Percentiles rank a stretch among this genome's conserved stretches.
Conservation (phyloP, 2,888 invertebrate species). For the Diplazon laetatorius region DNA sequence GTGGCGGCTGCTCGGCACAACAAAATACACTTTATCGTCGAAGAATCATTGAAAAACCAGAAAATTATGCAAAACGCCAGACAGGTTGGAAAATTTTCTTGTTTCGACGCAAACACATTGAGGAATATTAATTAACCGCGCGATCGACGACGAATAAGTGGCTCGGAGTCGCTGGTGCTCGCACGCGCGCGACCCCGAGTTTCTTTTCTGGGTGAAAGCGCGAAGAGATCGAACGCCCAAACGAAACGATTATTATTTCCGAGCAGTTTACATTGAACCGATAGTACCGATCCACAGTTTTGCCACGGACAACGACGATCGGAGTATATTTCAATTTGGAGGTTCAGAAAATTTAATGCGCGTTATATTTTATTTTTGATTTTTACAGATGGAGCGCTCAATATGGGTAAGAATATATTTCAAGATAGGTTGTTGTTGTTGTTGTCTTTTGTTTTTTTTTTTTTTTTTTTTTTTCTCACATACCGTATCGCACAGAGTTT, state of each 20-base stretch:
- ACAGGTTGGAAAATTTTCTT: constrained; percentile 16
- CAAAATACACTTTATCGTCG: no score
- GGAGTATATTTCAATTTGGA: constrained; percentile 23
- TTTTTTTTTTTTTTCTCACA: no score
- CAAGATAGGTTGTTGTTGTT: constrained; percentile 23
- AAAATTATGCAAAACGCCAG: no score
- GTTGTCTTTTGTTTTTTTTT: no score
- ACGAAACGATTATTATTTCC: no score
- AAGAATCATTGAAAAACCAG: no score
- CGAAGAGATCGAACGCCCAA: constrained; percentile 35
- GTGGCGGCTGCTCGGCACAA: no score
- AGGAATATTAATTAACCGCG: constrained; percentile 50
- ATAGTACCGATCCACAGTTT: constrained; percentile 6
- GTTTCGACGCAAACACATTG: not conserved
- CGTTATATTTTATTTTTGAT: constrained; percentile 58
- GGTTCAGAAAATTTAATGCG: constrained; percentile 37
- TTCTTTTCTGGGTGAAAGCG: constrained; percentile 81
- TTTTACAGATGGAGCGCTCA: constrained; percentile 81
- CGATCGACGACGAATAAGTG: constrained; percentile 63
- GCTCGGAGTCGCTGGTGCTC: constrained; percentile 74
- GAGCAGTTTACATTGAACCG: no score
- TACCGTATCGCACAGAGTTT: not conserved
- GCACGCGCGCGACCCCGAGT: constrained; percentile 78
- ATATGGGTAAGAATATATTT: constrained; percentile 77
- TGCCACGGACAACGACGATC: not conserved